Evolutionary conservation across 1,140 invertebrate genomes (phyloP).

Genomic region (Paracyclopina nana): DNA sequence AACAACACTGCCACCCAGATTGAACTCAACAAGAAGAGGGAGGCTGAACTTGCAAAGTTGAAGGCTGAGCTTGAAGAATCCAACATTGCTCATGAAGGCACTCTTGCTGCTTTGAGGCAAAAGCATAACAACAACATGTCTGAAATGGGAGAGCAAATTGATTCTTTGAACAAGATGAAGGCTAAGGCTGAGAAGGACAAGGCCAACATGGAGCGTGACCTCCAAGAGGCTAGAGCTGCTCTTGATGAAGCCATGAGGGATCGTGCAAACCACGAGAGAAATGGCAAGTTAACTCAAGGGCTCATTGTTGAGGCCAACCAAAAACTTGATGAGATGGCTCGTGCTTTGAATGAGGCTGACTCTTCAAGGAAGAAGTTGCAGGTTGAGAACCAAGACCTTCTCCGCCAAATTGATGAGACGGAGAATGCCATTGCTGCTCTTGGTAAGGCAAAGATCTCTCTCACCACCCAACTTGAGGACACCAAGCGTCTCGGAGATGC

Average conservation of each 20-base stretch:
- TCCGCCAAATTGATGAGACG: conserved; percentile 78
- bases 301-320: conserved; percentile 8
- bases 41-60: conserved; percentile 38
- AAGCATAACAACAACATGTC: conserved; percentile 97
- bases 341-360: conserved; percentile 83
- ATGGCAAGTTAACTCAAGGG: conserved; percentile 25
- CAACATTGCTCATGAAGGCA: conserved; percentile 93
- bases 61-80: conserved; percentile 80
- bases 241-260: conserved; percentile 32
- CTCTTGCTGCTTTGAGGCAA: conserved; percentile 82
- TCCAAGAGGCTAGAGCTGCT: conserved; percentile 30
- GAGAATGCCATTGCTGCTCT: conserved; percentile 90
- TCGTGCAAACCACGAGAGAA: conserved; percentile 69
- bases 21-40: conserved; percentile 43
- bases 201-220: conserved; percentile 28
- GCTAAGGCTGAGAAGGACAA: conserved; percentile 55
- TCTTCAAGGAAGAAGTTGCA: conserved; percentile 89
- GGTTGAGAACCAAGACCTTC: conserved; percentile 84
- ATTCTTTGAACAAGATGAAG: conserved; percentile 97
- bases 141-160: conserved; percentile 97
- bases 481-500: conserved; percentile 92
- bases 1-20: conserved; percentile 94
- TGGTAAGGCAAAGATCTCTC: conserved; percentile 86
- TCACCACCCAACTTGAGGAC: conserved; percentile 87
- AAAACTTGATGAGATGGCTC: conserved; percentile 70